A percentile compares a stretch with the other conserved stretches of the same genome.
phyloP scores from a whole-genome alignment of 64 coral and sea anemone species.

The Orbicella faveolata region DNA sequence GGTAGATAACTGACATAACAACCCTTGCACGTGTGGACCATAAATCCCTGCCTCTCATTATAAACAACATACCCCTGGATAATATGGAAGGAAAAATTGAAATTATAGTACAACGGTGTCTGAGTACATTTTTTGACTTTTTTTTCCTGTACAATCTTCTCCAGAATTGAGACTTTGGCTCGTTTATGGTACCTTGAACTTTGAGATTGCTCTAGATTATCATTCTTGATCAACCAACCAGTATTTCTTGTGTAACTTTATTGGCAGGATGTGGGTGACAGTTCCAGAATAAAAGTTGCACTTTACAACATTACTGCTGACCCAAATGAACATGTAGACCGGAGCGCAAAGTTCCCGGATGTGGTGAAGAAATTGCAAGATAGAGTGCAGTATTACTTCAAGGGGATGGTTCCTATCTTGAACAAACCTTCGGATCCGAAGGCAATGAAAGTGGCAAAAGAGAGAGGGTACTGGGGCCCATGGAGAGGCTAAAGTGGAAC shows the following conservation, averaged over 20 bases:
- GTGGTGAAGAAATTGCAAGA: not conserved
- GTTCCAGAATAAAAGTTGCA: not conserved
- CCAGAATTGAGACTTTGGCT: no score
- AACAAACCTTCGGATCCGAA: constrained; percentile 6
- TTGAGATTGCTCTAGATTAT: no score
- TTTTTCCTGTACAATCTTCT: no score
- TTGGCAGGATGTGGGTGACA: not conserved
- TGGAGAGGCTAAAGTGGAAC: not conserved
- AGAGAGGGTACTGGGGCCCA: constrained; percentile 15
- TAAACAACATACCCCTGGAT: no score
- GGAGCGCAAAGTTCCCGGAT: not conserved
- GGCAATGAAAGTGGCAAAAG: not conserved
- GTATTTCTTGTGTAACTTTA: not conserved
- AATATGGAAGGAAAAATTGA: no score
- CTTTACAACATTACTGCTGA: constrained; percentile 32
- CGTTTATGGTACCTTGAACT: no score
- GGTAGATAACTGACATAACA: no score
- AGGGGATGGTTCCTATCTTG: not conserved
- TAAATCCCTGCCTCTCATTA: no score
- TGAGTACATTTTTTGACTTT: no score
- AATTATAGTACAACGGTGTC: no score
- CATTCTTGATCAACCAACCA: no score
- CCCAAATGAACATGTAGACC: constrained; percentile 11
- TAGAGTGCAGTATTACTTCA: constrained; percentile 30
- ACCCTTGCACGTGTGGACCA: no score